A percentile compares a stretch with the other conserved stretches of the same genome.
Conservation (phyloP, 1,140 invertebrate genomes). For the Cryptotermes secundus region DNA sequence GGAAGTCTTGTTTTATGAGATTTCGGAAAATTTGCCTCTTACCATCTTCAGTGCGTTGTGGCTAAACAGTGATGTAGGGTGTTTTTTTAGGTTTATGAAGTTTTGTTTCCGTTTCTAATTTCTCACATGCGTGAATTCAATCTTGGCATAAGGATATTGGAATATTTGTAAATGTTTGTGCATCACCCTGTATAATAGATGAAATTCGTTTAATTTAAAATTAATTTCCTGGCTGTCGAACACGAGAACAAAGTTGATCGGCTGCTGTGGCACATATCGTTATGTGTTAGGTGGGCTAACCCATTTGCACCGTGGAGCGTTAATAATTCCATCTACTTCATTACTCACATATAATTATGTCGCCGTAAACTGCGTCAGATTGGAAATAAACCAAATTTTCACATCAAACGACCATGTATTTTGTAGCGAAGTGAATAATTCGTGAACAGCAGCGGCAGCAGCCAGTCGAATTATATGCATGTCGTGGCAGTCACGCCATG, state of each 20-base stretch:
- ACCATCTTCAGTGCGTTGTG: no score
- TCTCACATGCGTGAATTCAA: no score
- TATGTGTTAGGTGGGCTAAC: no score
- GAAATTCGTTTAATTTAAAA: slow-evolving; percentile 2
- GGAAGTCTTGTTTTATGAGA: no score
- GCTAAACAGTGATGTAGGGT: no score
- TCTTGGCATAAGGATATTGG: no score
- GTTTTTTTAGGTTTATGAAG: no score
- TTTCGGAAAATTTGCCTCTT: no score
- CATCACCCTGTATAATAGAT: neutral
- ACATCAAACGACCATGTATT: slow-evolving; percentile 16
- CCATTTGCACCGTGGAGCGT: neutral
- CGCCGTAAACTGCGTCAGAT: slow-evolving; percentile 17
- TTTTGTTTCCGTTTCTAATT: no score
- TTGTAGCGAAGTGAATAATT: neutral
- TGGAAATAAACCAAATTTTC: slow-evolving; percentile 18
- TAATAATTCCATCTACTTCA: neutral
- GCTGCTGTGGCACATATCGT: neutral
- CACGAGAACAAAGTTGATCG: neutral
- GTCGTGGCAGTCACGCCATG: no score
- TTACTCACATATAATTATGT: slow-evolving; percentile 14
- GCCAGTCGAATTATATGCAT: no score
- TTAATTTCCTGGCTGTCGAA: neutral
- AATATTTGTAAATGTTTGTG: neutral
- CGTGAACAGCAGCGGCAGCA: no score